Percentiles rank a stretch among this genome's conserved stretches.
Conservation (phyloP, 2,113 vertebrate genomes). For the Cryptotis parvus region DNA sequence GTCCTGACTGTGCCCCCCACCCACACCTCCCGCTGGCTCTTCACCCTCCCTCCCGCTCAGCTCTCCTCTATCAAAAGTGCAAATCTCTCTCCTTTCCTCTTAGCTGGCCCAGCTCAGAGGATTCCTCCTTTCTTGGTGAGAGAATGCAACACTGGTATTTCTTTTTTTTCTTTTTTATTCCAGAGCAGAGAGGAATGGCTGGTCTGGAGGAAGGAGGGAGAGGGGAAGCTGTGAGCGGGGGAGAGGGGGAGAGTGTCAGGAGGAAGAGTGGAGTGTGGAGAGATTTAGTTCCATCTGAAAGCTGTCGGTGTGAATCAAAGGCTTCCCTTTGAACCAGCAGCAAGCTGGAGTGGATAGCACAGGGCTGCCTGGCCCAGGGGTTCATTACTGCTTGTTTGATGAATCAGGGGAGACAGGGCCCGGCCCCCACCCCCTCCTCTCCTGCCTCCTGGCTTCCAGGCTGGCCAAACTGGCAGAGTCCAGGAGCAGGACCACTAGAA, state of each 20-base stretch:
- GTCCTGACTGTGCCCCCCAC: not conserved
- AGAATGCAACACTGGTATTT: constrained; percentile 27
- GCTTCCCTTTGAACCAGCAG: constrained; percentile 86
- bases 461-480: not conserved
- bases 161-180: constrained; percentile 2
- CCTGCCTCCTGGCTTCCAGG: not conserved
- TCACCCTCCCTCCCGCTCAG: not conserved
- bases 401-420: constrained; percentile 83
- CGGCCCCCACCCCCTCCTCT: not conserved
- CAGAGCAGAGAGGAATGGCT: constrained; percentile 56
- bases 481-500: not conserved
- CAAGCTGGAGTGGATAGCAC: constrained; percentile 78
- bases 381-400: constrained; percentile 81
- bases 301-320: constrained; percentile 86
- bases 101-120: constrained; percentile 31
- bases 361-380: constrained; percentile 80
- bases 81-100: constrained; percentile 42
- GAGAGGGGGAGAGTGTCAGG: constrained; percentile 35
- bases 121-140: constrained; percentile 56
- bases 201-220: not conserved
- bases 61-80: constrained; percentile 36
- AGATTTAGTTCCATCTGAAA: constrained; percentile 89
- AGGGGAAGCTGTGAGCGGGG: constrained; percentile 49
- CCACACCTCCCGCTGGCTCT: not conserved
- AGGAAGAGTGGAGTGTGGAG: constrained; percentile 64